Evolutionary conservation across 2,888 invertebrate genomes (phyloP).

Genomic region (Dynastes hyllus): DNA sequence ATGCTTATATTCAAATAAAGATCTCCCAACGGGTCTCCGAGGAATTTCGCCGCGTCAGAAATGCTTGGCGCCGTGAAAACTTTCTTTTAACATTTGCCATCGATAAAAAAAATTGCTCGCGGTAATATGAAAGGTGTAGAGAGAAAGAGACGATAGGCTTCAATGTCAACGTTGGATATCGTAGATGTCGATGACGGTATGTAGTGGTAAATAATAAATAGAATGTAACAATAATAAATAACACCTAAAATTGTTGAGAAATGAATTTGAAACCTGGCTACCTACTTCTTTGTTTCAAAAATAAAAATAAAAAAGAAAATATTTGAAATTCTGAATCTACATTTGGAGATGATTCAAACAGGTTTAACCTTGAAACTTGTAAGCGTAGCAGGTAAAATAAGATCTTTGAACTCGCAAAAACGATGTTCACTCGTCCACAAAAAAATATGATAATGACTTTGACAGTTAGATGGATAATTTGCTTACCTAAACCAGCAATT

Average conservation of each 20-base stretch:
- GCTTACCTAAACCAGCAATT: neutral
- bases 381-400: slow-evolving; percentile 17
- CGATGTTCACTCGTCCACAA: neutral
- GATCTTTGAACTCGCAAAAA: slow-evolving; percentile 29
- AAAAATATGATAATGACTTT: neutral
- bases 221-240: too few relatives aligned
- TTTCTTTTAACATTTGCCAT: slow-evolving; percentile 35
- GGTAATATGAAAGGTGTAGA: slow-evolving; percentile 29
- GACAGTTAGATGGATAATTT: neutral
- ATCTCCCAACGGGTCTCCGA: neutral
- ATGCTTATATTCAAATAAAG: slow-evolving; percentile 18
- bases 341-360: neutral
- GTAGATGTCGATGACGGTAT: too few relatives aligned
- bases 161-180: slow-evolving; percentile 19
- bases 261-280: neutral
- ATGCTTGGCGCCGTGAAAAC: slow-evolving; percentile 28
- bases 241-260: neutral
- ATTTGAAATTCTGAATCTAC: neutral
- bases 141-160: slow-evolving; percentile 13
- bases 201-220: too few relatives aligned
- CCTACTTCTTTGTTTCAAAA: neutral
- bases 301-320: neutral
- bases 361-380: slow-evolving; percentile 3
- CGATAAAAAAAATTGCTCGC: slow-evolving; percentile 24
- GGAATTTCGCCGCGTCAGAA: slow-evolving; percentile 8